Percentiles rank a stretch among this genome's conserved stretches.
Evolutionary conservation across 1,140 invertebrate genomes (phyloP).

Genomic region (Spodoptera litura): DNA sequence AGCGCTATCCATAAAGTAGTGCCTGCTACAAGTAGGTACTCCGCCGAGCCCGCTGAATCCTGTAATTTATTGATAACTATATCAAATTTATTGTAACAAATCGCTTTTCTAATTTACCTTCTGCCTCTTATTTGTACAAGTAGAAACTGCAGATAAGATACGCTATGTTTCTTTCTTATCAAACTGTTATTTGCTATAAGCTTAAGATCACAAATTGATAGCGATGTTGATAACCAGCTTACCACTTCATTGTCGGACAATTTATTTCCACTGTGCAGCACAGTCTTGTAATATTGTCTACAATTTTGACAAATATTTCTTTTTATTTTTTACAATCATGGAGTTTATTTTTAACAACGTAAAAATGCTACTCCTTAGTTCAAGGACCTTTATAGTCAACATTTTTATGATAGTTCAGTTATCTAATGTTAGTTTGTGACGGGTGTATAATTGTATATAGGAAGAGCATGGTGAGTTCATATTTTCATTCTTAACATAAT

Average conservation of each 20-base stretch:
- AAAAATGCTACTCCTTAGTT: constrained; percentile 72
- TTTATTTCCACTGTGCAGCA: constrained; percentile 63
- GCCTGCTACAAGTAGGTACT: not conserved
- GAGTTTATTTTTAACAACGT: constrained; percentile 54
- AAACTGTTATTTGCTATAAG: constrained; percentile 82
- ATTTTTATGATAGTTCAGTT: constrained; percentile 64
- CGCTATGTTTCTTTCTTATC: constrained; percentile 77
- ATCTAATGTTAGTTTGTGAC: constrained; percentile 72
- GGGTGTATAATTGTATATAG: constrained; percentile 53
- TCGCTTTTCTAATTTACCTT: constrained; percentile 47
- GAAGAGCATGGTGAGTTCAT: constrained; percentile 71
- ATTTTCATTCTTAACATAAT: constrained; percentile 52
- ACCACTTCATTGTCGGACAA: constrained; percentile 64
- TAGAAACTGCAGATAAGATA: constrained; percentile 79
- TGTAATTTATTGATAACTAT: constrained; percentile 15
- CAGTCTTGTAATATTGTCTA: constrained; percentile 65
- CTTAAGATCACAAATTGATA: constrained; percentile 83
- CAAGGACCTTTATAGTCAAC: constrained; percentile 73
- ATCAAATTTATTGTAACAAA: constrained; percentile 41
- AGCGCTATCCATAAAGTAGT: not conserved
- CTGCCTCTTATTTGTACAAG: constrained; percentile 62
- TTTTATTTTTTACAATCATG: constrained; percentile 64
- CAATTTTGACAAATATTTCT: constrained; percentile 63
- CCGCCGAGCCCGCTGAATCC: not conserved
- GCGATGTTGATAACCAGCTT: constrained; percentile 72